Conservation (phyloP, 2,888 invertebrate genomes). For the Melanophora roralis region DNA sequence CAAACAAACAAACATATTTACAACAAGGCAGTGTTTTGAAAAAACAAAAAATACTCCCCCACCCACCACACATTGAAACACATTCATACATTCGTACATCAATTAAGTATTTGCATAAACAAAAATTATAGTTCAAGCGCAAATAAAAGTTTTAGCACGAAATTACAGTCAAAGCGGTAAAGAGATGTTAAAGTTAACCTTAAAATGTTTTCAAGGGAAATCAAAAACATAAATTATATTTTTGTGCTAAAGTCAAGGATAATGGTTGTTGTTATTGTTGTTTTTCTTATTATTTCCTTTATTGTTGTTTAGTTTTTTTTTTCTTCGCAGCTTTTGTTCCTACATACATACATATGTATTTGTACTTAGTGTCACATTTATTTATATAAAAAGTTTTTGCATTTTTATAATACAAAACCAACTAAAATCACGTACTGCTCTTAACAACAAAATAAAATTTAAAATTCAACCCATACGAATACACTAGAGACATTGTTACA, state of each 20-base stretch:
- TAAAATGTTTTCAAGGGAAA: constrained; percentile 54
- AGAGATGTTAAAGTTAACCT: constrained; percentile 49
- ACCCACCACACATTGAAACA: too few relatives aligned
- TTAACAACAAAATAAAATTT: background rate
- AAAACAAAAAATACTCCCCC: too few relatives aligned
- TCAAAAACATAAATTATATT: constrained; percentile 61
- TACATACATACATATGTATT: background rate
- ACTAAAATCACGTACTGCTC: constrained; percentile 31
- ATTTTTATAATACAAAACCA: constrained; percentile 1
- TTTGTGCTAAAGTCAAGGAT: constrained; percentile 60
- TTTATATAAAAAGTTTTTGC: constrained; percentile 22
- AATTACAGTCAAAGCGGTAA: background rate
- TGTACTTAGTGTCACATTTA: constrained; percentile 1
- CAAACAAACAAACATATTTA: too few relatives aligned
- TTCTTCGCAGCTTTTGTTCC: background rate
- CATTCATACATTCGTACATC: background rate
- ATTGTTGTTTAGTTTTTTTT: constrained; percentile 1
- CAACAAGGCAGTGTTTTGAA: too few relatives aligned
- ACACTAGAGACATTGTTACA: background rate
- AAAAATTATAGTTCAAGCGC: background rate
- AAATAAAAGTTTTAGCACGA: background rate
- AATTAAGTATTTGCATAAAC: background rate
- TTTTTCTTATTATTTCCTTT: background rate
- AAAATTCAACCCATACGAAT: background rate
- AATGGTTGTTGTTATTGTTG: constrained; percentile 49